Evolutionary conservation across 92 coral and sea anemone genomes (phyloP), one percentile per base, ranked within the genome.

Genomic region (Siderastrea siderea): DNA sequence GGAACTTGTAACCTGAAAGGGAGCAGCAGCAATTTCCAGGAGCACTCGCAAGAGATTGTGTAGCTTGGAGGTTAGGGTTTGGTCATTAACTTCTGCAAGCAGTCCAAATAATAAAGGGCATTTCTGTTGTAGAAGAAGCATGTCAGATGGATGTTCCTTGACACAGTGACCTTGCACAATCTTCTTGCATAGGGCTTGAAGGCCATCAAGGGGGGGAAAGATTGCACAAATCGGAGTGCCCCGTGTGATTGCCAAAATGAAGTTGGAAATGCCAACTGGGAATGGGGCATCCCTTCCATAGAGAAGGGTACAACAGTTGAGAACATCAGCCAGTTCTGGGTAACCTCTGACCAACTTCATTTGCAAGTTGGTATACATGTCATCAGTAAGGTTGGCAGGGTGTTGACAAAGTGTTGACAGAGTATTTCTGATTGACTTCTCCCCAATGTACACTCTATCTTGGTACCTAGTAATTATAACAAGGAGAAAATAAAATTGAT

Each of bases 211-310:
- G 4, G 76, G 76, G 3, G 2, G 62, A 47, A 81, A 63, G 19
- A 80, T 80, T 63, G 85, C 75, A 80, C 85, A 80, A 43, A 80
- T 58, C 1, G 85, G 85, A 14, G 85, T 62, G 52, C 61, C 46
- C 46, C 46, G 9, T 4, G 59, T 66, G 49, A 81, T 51, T 55
- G 57, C 77, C 60, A 49, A 43, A 38, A 79, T 79, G 57, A 79
- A 79, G 26, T 58, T 79, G 74, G 84, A 58, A 79, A 79, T 79
- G 16, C 84, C 84, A 46, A 9, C 10, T 51, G 84, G 84, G 38
- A 79, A 79, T 48, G 69, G 84, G 43, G 74, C 69, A 48, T 59
- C 69, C n/a, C 19, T 79, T 16, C 84, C 84, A 59, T 58, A 79
- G 13, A 5, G 67, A 60, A 58, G 52, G 70, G 58, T 47, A 51